Percentiles rank a stretch among this genome's conserved stretches.
These are phyloP conservation scores for Pelagia noctiluca DNA, from an alignment of 30 jellyfish, hydroid and myxozoan species.

Conservation along the genomic window DNA sequence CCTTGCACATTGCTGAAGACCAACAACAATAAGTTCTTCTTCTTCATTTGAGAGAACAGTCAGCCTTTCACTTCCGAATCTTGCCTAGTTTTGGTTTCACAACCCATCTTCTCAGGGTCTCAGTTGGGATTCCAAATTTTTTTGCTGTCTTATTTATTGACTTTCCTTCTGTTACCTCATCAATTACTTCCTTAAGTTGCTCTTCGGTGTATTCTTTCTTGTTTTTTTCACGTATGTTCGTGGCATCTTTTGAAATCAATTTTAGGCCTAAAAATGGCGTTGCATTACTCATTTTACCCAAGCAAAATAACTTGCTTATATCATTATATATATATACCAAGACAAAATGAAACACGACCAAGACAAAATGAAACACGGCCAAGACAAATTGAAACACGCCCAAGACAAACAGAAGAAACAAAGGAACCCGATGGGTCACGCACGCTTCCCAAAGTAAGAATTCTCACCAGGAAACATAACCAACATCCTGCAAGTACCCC, in stretches of 20 bases:
- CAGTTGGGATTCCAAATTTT: conserved; percentile 25
- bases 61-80: conserved; percentile 19
- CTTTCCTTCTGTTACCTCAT: conserved; percentile 24
- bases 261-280: conserved; percentile 4
- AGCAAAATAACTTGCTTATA: background rate
- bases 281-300: conserved; percentile 28
- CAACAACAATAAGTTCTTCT: conserved; percentile 47
- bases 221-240: conserved; percentile 16
- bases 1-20: conserved; percentile 32
- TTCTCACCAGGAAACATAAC: too few species aligned
- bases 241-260: conserved; percentile 10
- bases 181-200: background rate
- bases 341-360: too few species aligned
- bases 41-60: conserved; percentile 27
- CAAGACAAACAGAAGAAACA: too few species aligned
- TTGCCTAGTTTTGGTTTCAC: background rate
- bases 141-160: conserved; percentile 4
- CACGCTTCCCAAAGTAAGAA: too few species aligned
- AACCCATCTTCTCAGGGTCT: conserved; percentile 35
- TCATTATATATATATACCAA: too few species aligned
- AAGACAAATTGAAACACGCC: too few species aligned
- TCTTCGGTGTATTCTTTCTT: conserved; percentile 29
- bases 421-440: too few species aligned
- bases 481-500: too few species aligned
- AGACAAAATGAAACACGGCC: too few species aligned